Percentiles rank a stretch among this genome's conserved stretches.
These are phyloP conservation scores for Leucopsar rothschildi DNA, from an alignment of 2,113 vertebrate genomes.

Conservation along the genomic window DNA sequence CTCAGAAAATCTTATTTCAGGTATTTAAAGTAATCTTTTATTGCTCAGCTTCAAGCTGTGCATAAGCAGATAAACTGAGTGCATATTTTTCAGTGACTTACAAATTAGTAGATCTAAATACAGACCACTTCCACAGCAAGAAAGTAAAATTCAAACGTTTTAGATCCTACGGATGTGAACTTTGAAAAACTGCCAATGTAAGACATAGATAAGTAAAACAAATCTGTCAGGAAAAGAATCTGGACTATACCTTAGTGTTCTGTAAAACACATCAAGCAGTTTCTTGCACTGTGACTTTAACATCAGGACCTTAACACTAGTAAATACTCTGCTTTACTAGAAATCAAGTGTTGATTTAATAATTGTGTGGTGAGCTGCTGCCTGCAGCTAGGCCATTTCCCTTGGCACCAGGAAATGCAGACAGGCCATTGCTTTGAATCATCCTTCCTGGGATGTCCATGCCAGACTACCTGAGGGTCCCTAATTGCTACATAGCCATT, in stretches of 20 bases:
- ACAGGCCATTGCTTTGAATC: background rate
- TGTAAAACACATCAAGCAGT: background rate
- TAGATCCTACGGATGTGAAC: background rate
- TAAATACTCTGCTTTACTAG: background rate
- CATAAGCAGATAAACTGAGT: background rate
- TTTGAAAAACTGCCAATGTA: conserved; percentile 21
- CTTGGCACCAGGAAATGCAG: background rate
- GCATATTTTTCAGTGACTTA: background rate
- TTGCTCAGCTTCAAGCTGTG: background rate
- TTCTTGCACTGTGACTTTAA: background rate
- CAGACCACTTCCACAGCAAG: background rate
- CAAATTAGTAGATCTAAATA: conserved; percentile 34
- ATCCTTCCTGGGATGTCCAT: background rate
- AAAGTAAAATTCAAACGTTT: background rate
- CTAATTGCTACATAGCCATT: background rate
- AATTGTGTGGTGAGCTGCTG: background rate
- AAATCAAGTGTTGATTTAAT: background rate
- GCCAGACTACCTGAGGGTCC: background rate
- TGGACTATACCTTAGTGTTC: background rate
- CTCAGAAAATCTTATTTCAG: conserved; percentile 1
- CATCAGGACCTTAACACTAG: background rate
- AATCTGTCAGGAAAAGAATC: background rate
- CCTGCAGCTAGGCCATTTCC: background rate
- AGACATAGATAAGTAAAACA: background rate
- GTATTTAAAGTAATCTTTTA: conserved; percentile 7